Conservation (phyloP, 2,888 invertebrate genomes). For the Ectobius pallidus region DNA sequence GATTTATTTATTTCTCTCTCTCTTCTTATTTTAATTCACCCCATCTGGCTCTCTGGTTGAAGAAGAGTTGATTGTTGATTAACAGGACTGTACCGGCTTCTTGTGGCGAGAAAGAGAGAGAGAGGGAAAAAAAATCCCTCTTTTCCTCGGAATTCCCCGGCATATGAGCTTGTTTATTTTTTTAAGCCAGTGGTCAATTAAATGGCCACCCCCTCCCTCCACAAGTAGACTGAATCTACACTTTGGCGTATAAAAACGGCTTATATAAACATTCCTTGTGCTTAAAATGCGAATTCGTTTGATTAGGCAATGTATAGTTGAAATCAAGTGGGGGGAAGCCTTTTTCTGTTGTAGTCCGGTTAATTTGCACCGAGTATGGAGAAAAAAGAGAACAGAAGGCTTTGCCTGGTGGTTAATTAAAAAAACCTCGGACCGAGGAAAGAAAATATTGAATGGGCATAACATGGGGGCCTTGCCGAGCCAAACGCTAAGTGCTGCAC, state of each 20-base stretch:
- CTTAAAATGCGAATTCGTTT: conserved; percentile 41
- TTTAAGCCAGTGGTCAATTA: conserved; percentile 40
- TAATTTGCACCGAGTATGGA: conserved; percentile 35
- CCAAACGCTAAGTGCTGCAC: conserved; percentile 12
- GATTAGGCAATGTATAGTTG: conserved; percentile 39
- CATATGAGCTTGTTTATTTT: conserved; percentile 41
- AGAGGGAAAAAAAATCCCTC: neutral
- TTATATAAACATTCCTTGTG: conserved; percentile 41
- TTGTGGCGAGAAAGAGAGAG: neutral
- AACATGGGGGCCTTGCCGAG: too few relatives aligned
- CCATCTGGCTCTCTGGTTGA: too few relatives aligned
- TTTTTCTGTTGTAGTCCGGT: conserved; percentile 3
- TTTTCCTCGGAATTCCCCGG: conserved; percentile 7
- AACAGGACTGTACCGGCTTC: too few relatives aligned
- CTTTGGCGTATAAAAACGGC: conserved; percentile 37
- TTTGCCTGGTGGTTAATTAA: conserved; percentile 36
- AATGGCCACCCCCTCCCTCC: conserved; percentile 26
- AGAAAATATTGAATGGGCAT: conserved; percentile 40
- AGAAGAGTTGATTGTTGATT: too few relatives aligned
- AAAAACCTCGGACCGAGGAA: conserved; percentile 36
- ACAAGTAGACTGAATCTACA: conserved; percentile 27
- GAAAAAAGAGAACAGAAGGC: conserved; percentile 20
- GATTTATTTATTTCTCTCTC: too few relatives aligned
- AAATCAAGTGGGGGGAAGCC: conserved; percentile 30
- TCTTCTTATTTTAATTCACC: too few relatives aligned